Base-by-base conservation (phyloP, 2,797 vertebrate species). In the Peromyscus nudipes region DNA sequence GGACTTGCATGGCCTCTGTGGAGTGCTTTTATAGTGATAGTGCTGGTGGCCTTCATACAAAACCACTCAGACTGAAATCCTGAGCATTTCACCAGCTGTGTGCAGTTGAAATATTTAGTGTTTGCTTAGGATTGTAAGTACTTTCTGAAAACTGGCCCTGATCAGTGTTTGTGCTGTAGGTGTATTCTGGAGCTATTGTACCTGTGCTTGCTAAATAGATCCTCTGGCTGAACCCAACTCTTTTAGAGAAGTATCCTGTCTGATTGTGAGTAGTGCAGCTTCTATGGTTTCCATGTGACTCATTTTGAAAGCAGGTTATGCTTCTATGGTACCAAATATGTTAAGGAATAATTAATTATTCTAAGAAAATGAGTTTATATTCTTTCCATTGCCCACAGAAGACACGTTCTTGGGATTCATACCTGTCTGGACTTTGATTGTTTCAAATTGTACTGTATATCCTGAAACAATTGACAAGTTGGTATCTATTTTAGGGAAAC, bases 41-140 rank as follows among this genome's bases (percentile, higher is more conserved):
- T 99, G 99, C 94, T 99, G 99, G 97, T 99, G 99, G 94, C 99
- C 99, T 87, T 99, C 99, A 0, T 99, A 99, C 98, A 99, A 99
- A 95, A 99, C 99, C 16, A 99, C 97, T 99, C 99, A 99, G 98
- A 99, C 99, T 65, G 99, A 99, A 97, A 99, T 99, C 96, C 99
- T 99, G 0, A 99, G 99, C 69, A 99, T 98, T 0, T 99, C 99
- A 99, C 99, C 0, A 99, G 97, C 55, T 99, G 98, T 43, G 99
- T 98, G 6, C 98, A 99, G 96, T 97, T 98, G 97, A 99, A 27
- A 99, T 95, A 75, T 95, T 99, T 0, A 99, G 98, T 98, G 98
- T 99, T 99, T 94, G 98, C 98, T 92, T 96, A 67, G 99, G 98
- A 1, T 98, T 99, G 97, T 99, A 99, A 94, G 98, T 97, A 88